Evolutionary conservation across 2,113 vertebrate genomes (phyloP).

Genomic region (Xiphophorus hellerii): DNA sequence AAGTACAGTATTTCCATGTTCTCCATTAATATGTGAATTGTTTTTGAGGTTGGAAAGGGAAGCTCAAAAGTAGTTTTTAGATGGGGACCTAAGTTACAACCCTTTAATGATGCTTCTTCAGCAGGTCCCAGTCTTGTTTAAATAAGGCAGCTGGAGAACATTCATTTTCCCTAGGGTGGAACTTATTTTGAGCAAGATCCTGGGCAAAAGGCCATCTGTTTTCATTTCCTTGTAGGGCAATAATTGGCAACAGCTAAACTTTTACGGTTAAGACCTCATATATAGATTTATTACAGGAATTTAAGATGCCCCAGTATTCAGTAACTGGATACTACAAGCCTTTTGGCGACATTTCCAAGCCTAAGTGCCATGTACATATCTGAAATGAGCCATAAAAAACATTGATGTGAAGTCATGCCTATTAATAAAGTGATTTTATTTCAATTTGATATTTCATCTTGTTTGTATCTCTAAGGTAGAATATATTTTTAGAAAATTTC

Average conservation of each 20-base stretch:
- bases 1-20: background rate
- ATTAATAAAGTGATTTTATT: constrained; percentile 16
- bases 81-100: background rate
- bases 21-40: background rate
- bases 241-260: background rate
- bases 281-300: constrained; percentile 56
- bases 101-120: constrained; percentile 4
- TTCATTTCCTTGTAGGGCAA: constrained; percentile 48
- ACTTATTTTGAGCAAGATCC: constrained; percentile 51
- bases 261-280: constrained; percentile 27
- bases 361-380: background rate
- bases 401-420: background rate
- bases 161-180: constrained; percentile 29
- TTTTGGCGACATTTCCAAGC: constrained; percentile 30
- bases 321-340: constrained; percentile 47
- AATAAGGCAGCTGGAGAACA: constrained; percentile 28
- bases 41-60: background rate
- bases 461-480: background rate
- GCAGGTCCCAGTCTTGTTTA: constrained; percentile 22
- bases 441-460: background rate
- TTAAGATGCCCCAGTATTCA: constrained; percentile 21
- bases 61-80: background rate
- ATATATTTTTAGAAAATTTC: background rate
- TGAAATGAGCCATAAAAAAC: background rate
- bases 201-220: constrained; percentile 20